Evolutionary conservation across 2,888 invertebrate species (phyloP).

Genomic region (Euphydryas editha): DNA sequence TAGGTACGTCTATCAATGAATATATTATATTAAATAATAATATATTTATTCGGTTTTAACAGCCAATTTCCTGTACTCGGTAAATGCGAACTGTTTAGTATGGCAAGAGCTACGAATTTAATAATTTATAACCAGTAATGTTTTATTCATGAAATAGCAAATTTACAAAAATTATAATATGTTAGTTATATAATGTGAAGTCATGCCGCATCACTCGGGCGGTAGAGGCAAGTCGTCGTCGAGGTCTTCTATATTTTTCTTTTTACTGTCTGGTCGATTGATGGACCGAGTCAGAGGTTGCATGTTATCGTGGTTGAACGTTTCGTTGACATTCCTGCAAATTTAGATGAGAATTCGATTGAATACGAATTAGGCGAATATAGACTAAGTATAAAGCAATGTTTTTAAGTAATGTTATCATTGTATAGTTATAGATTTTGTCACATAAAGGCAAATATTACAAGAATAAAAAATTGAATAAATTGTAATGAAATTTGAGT

Average conservation of each 20-base stretch:
- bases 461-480: background rate
- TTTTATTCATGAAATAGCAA: conserved; percentile 27
- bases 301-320: conserved; percentile 51
- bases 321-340: conserved; percentile 44
- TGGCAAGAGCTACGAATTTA: background rate
- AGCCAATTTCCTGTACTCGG: background rate
- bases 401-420: background rate
- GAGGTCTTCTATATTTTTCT: conserved; percentile 63
- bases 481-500: background rate
- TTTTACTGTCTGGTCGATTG: conserved; percentile 54
- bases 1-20: background rate
- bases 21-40: background rate
- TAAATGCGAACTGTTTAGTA: background rate
- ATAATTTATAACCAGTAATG: conserved; percentile 13
- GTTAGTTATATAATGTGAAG: background rate
- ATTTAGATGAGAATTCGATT: background rate
- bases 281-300: conserved; percentile 56
- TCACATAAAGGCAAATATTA: background rate
- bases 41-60: background rate
- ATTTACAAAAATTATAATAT: conserved; percentile 14
- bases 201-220: conserved; percentile 58
- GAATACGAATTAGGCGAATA: background rate
- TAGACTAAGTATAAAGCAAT: background rate
- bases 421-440: too few relatives aligned
- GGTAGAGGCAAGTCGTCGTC: conserved; percentile 78